phyloP scores from a whole-genome alignment of 23 tunicate genomes.

The Trididemnum miniatum region DNA sequence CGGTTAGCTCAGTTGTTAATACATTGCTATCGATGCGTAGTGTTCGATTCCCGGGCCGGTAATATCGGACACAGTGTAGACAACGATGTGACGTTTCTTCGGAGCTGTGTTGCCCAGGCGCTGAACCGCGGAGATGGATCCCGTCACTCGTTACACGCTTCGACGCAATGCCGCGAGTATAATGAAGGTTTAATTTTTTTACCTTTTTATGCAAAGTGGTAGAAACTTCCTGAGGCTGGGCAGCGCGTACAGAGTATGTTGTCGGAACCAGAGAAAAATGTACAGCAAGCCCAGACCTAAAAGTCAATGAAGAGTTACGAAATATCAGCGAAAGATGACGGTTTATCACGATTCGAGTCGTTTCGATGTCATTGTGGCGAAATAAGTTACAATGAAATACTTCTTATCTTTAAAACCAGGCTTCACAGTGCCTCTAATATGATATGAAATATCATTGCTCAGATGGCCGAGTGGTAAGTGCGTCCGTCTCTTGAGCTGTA shows the following conservation, averaged over 20 bases:
- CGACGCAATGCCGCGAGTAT: not conserved
- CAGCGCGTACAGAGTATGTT: not conserved
- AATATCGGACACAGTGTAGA: not conserved
- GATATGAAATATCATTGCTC: no score
- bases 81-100: not conserved
- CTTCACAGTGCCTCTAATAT: no score
- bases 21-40: no score
- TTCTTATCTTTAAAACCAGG: no score
- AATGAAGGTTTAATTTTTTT: not conserved
- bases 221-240: not conserved
- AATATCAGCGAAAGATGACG: no score
- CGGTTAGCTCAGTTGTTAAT: no score
- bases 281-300: not conserved
- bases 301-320: not conserved
- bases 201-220: not conserved
- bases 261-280: slow-evolving; percentile 9
- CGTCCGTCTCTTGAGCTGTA: no score
- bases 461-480: no score
- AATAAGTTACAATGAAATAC: no score
- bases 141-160: not conserved
- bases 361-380: no score
- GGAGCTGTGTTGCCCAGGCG: not conserved
- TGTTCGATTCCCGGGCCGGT: no score
- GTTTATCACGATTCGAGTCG: no score
- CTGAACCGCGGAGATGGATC: not conserved